A percentile compares a stretch with the other conserved stretches of the same genome.
These are phyloP conservation scores for Rafetus swinhoei DNA, from an alignment of 2,113 vertebrate species.

Conservation along the genomic window DNA sequence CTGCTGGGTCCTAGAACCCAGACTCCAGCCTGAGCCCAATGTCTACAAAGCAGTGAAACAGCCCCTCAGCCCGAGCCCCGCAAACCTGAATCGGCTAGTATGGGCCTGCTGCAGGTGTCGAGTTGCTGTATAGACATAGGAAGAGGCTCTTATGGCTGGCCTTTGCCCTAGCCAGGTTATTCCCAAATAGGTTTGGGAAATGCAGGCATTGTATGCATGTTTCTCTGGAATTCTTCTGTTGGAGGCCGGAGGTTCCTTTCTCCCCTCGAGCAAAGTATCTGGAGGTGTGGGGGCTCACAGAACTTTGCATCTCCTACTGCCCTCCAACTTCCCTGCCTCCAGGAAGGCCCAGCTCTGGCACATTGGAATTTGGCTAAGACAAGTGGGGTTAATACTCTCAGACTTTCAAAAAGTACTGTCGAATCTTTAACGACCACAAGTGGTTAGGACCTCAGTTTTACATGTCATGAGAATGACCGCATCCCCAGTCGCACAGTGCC, in stretches of 20 bases:
- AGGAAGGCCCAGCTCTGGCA: neutral
- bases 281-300: neutral
- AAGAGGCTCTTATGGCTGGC: neutral
- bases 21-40: neutral
- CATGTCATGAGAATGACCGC: neutral
- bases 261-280: neutral
- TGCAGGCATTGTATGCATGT: accelerated
- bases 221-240: neutral
- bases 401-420: neutral
- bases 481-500: neutral
- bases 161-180: neutral
- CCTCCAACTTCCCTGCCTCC: neutral
- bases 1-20: neutral
- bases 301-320: neutral
- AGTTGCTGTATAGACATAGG: neutral
- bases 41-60: neutral
- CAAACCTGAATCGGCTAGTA: neutral
- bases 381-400: neutral
- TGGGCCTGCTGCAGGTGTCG: neutral
- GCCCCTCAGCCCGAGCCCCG: neutral
- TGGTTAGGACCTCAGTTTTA: neutral
- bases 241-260: neutral
- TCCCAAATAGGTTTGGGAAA: neutral
- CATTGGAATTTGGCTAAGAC: neutral
- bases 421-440: neutral